Base-by-base conservation (phyloP, 37 sponge, comb jelly and placozoan species). In the Theonella swinhoei region DNA sequence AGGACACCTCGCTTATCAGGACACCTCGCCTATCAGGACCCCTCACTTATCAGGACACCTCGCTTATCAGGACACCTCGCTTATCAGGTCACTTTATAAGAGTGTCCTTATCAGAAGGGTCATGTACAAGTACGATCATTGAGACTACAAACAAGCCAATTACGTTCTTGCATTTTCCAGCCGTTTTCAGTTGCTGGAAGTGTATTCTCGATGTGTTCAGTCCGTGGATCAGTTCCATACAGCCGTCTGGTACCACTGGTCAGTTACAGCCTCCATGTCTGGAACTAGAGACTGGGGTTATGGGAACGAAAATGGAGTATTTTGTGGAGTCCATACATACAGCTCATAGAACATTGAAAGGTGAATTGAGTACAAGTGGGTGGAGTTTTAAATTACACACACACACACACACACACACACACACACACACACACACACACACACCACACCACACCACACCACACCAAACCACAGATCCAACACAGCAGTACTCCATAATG, bases 221-320 rank as follows among this genome's bases (percentile, higher is more conserved):
- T 3, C 83, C 87, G 0, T 91, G 91, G 91, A 83, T 91, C 35
- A 42, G 42, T 19, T 30, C 88, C 35, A 62, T 72, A 72, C 73
- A 42, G 68, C 62, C 17, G 17, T 32, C n/a, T 4, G 68, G 34
- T 25, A 39, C 32, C n/a, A 34, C 28, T 11, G 23, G 42, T 35
- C 28, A 65, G 80, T 32, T n/a, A 66, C 68, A 61, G 62, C 17
- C 23, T 31, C 77, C 77, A 38, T 77, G 77, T 58, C 31, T 36
- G 29, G 77, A 61, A 29, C 32, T 29, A 20, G 77, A 77, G 39
- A 28, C 36, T 30, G 77, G 32, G 3, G 32, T 77, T 29, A 58
- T 77, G 77, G 36, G 34, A 31, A 33, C 60, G 1, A n/a, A 61
- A 26, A 61, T 59, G 62, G 60, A 14, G 3, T 4, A 61, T 1